A percentile compares a stretch with the other conserved stretches of the same genome.
Evolutionary conservation across 1,140 invertebrate genomes (phyloP).

Genomic region (Pemphigus obesinymphae): DNA sequence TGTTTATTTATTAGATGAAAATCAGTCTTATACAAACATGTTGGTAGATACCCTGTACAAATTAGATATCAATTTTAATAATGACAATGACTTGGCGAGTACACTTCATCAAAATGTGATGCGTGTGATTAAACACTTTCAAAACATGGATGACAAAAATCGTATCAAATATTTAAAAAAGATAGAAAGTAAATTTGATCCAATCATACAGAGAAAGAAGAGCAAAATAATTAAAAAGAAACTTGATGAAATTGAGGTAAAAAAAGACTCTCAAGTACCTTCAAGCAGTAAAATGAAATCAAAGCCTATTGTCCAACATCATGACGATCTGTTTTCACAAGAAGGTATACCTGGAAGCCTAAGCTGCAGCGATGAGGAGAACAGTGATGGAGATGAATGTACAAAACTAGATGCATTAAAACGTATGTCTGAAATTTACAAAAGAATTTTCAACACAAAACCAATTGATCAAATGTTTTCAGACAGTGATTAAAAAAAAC

Average conservation of each 20-base stretch:
- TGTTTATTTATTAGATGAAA: constrained; percentile 18
- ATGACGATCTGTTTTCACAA: background rate
- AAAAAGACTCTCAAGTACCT: background rate
- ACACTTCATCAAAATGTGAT: background rate
- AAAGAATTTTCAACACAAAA: constrained; percentile 1
- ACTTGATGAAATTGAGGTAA: background rate
- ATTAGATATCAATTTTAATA: constrained; percentile 3
- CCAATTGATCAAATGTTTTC: no score
- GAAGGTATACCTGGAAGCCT: background rate
- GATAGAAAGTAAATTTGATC: constrained; percentile 17
- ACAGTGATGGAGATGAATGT: background rate
- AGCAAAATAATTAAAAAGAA: background rate
- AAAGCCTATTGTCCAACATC: background rate
- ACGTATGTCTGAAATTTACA: constrained; percentile 14
- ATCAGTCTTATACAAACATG: background rate
- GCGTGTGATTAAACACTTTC: background rate
- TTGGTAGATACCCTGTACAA: constrained; percentile 12
- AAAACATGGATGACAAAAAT: background rate
- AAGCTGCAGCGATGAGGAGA: background rate
- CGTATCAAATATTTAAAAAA: constrained; percentile 29
- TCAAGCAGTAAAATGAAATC: background rate
- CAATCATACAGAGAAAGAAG: background rate
- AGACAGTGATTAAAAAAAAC: no score
- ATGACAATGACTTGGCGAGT: background rate
- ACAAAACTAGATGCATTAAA: constrained; percentile 19